Percentiles rank a stretch among this genome's conserved stretches.
Conservation (phyloP, 1,140 invertebrate species). For the Hypothenemus hampei region DNA sequence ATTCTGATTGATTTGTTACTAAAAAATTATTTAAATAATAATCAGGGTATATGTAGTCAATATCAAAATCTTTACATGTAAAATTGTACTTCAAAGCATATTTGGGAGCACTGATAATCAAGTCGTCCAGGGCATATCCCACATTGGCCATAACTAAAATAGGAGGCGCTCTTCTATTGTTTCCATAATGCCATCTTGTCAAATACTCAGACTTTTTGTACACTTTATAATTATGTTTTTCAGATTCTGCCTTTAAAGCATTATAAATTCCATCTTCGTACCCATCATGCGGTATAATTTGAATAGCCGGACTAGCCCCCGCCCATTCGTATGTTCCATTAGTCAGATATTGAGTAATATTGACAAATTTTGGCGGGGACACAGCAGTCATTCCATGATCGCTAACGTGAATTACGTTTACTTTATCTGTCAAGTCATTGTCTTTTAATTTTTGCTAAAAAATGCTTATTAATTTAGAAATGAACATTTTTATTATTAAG, state of each 20-base stretch:
- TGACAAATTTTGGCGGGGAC: constrained; percentile 51
- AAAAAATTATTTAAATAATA: constrained; percentile 26
- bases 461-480: not conserved
- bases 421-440: constrained; percentile 48
- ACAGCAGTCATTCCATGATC: constrained; percentile 70
- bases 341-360: constrained; percentile 54
- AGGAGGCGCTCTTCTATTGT: constrained; percentile 55
- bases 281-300: constrained; percentile 54
- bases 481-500: not conserved
- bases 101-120: constrained; percentile 45
- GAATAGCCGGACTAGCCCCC: constrained; percentile 48
- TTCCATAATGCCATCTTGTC: constrained; percentile 55
- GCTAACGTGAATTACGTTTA: constrained; percentile 67
- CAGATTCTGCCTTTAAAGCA: constrained; percentile 48
- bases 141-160: constrained; percentile 55
- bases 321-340: constrained; percentile 47
- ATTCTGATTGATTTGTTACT: constrained; percentile 50
- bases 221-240: constrained; percentile 50
- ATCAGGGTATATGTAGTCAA: not conserved
- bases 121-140: constrained; percentile 55
- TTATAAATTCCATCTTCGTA: constrained; percentile 50
- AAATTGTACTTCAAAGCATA: constrained; percentile 50
- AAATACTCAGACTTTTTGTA: constrained; percentile 56
- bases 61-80: constrained; percentile 31
- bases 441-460: constrained; percentile 52